Evolutionary conservation across 2,888 invertebrate species (phyloP).

Genomic region (Harmothoe impar): DNA sequence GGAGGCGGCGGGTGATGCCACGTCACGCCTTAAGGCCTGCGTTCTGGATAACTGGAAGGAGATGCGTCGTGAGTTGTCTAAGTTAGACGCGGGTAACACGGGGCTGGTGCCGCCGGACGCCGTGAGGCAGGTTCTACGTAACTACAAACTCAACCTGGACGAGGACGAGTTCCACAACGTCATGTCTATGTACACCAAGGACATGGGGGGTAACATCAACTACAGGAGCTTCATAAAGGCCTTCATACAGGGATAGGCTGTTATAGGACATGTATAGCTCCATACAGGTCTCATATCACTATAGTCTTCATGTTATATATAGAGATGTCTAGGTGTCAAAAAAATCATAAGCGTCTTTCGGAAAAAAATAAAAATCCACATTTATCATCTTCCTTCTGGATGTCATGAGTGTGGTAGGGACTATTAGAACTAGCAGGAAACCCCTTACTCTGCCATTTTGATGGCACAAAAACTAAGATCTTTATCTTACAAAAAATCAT

Average conservation of each 20-base stretch:
- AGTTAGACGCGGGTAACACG: constrained; percentile 72
- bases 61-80: constrained; percentile 79
- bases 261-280: neutral
- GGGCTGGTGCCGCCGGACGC: constrained; percentile 76
- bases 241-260: neutral
- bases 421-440: too few relatives aligned
- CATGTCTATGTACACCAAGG: constrained; percentile 78
- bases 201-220: constrained; percentile 76
- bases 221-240: constrained; percentile 81
- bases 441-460: too few relatives aligned
- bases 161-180: constrained; percentile 81
- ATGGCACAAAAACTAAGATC: too few relatives aligned
- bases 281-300: too few relatives aligned
- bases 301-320: too few relatives aligned
- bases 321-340: too few relatives aligned
- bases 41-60: constrained; percentile 81
- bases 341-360: too few relatives aligned
- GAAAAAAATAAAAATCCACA: too few relatives aligned
- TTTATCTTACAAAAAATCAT: too few relatives aligned
- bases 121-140: constrained; percentile 78
- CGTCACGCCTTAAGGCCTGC: constrained; percentile 74
- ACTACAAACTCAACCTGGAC: constrained; percentile 78
- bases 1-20: neutral
- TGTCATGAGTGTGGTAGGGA: too few relatives aligned
- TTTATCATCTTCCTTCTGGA: too few relatives aligned